Evolutionary conservation across 2,888 invertebrate genomes (phyloP), one percentile per base, ranked within the genome.

Genomic region (Aelia acuminata): DNA sequence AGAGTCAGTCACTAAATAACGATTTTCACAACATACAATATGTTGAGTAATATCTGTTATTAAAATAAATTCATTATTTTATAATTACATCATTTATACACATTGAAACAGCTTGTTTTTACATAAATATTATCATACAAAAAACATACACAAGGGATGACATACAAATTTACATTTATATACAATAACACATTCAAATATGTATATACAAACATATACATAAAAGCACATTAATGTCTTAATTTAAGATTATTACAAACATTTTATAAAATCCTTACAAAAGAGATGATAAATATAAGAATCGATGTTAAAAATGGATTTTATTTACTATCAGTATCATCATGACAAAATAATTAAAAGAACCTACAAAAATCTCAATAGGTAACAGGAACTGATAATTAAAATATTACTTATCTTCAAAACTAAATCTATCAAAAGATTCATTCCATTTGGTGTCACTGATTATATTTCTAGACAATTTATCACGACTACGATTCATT

Each of bases 401-500:
- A 75, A 75, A 49, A 31, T 87, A 87, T 87, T 87, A 87, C 90
- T 91, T 91, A 50, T 91, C 91, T 57, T 91, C 91, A 90, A 91
- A 92, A 91, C 92, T 92, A 90, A 92, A 93, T 89, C 92, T 92
- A 90, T 92, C 92, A 91, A 93, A 93, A 91, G 93, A 92, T 90
- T 93, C 93, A 90, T 93, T 92, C 93, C 93, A 93, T 91, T 93
- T 92, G 49, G 91, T 90, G 88, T 91, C 91, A 87, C 89, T 89
- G 31, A 88, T 87, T 80, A 88, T 90, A 35, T 88, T 89, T 87
- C 90, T 90, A 49, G 87, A 85, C 80, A 88, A 89, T 85, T 88
- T 88, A 63, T 89, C 89, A 53, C 87, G 89, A 50, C 63, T 50
- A 39, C 84, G 88, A 88, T 88, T 85, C 50, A 89, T 88, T 57